Evolutionary conservation across 2,797 vertebrate genomes (phyloP).

Genomic region (Poeciliopsis gracilis): DNA sequence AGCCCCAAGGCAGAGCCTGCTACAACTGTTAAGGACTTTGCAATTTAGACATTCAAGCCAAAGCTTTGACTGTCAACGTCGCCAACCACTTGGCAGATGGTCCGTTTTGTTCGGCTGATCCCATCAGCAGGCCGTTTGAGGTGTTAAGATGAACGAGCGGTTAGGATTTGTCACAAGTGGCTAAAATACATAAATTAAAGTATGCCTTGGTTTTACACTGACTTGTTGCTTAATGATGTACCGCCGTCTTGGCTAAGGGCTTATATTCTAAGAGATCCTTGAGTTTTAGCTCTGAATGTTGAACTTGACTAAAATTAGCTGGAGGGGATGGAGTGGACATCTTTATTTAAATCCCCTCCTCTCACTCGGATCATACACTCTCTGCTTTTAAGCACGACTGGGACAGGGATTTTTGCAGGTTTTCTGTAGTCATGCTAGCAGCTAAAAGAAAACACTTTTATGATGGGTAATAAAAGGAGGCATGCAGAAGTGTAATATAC

Average conservation of each 20-base stretch:
- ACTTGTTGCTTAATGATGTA: constrained; percentile 31
- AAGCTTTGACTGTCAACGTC: constrained; percentile 60
- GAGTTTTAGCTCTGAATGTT: constrained; percentile 29
- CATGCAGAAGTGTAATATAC: not conserved
- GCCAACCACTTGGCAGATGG: constrained; percentile 75
- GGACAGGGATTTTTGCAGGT: constrained; percentile 42
- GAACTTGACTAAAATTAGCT: constrained; percentile 23
- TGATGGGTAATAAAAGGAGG: constrained; percentile 29
- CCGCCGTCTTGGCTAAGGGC: constrained; percentile 22
- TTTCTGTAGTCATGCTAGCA: constrained; percentile 35
- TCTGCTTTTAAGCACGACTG: constrained; percentile 31
- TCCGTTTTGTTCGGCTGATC: constrained; percentile 64
- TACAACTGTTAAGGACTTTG: constrained; percentile 75
- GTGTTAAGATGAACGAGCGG: constrained; percentile 53
- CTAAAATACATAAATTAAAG: constrained; percentile 6
- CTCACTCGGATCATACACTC: constrained; percentile 19
- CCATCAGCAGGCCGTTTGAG: constrained; percentile 47
- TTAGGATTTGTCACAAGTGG: constrained; percentile 51
- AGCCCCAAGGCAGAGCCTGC: constrained; percentile 67
- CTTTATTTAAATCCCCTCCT: constrained; percentile 29
- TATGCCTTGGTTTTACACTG: constrained; percentile 17
- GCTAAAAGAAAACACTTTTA: constrained; percentile 65
- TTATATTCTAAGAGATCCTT: constrained; percentile 14
- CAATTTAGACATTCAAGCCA: constrained; percentile 63
- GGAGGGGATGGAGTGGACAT: constrained; percentile 39